Percentiles rank a stretch among this genome's conserved stretches.
phyloP scores from a whole-genome alignment of 2,797 vertebrate genomes.

The Petrocephalus sullivani region DNA sequence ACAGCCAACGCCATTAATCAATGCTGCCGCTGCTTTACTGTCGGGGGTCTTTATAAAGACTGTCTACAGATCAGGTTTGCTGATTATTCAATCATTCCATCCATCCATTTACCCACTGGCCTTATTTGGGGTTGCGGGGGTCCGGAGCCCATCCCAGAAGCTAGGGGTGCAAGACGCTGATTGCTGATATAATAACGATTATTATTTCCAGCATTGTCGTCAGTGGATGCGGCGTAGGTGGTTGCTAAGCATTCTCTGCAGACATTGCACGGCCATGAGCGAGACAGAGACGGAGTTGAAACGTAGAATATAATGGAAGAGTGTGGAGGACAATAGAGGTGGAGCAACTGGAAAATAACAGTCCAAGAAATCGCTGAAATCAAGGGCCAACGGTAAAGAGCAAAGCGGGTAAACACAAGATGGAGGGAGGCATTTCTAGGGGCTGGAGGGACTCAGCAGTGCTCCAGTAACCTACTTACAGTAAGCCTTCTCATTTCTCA shows the following conservation, averaged over 20 bases:
- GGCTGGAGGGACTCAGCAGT: constrained; percentile 41
- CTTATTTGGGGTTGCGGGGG: neutral
- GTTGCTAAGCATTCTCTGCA: neutral
- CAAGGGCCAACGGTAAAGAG: neutral
- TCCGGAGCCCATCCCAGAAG: neutral
- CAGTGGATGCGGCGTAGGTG: neutral
- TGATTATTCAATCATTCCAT: neutral
- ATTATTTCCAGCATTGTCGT: neutral
- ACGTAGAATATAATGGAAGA: neutral
- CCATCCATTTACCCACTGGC: neutral
- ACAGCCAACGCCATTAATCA: neutral
- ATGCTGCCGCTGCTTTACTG: neutral
- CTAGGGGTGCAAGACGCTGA: neutral
- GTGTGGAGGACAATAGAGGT: neutral
- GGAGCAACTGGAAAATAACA: neutral
- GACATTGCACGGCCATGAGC: neutral
- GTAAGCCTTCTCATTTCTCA: constrained; percentile 63
- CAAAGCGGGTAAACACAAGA: constrained; percentile 5
- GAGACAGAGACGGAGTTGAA: neutral
- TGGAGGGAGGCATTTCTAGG: constrained; percentile 7
- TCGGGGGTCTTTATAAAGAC: neutral
- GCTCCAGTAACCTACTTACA: constrained; percentile 71
- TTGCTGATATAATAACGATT: neutral
- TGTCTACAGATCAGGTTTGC: neutral
- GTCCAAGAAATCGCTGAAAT: neutral